These are phyloP conservation scores for Otolemur garnettii DNA, from an alignment of 2,113 vertebrate species.

Conservation along the genomic window DNA sequence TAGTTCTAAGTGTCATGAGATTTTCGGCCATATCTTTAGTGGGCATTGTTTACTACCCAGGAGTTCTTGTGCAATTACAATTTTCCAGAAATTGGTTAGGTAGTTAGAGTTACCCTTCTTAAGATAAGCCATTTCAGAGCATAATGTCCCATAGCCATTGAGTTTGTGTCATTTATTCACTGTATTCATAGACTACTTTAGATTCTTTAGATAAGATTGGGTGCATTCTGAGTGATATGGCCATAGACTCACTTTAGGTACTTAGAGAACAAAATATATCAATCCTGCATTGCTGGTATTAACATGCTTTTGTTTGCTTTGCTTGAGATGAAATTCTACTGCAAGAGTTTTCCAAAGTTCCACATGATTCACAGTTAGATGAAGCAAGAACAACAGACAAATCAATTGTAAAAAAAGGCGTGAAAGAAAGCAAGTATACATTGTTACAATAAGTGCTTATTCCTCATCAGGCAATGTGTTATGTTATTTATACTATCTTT, in stretches of 20 bases:
- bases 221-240: too few species aligned
- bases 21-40: neutral
- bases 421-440: slow-evolving; percentile 52
- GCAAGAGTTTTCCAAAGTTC: neutral
- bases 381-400: neutral
- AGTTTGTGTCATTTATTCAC: neutral
- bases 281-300: neutral
- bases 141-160: neutral
- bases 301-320: slow-evolving; percentile 34
- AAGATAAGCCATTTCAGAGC: neutral
- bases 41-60: neutral
- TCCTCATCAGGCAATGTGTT: neutral
- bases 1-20: neutral
- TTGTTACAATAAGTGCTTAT: neutral
- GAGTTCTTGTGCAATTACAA: neutral
- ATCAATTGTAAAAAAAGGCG: neutral
- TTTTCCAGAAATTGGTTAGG: neutral
- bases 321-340: slow-evolving; percentile 47
- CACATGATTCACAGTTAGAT: fast-evolving
- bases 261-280: neutral
- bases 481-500: neutral
- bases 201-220: neutral
- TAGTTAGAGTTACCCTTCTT: neutral
- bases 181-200: neutral
- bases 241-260: neutral